Evolutionary conservation across 2,888 invertebrate species (phyloP).

Genomic region (Tiliacea aurago): DNA sequence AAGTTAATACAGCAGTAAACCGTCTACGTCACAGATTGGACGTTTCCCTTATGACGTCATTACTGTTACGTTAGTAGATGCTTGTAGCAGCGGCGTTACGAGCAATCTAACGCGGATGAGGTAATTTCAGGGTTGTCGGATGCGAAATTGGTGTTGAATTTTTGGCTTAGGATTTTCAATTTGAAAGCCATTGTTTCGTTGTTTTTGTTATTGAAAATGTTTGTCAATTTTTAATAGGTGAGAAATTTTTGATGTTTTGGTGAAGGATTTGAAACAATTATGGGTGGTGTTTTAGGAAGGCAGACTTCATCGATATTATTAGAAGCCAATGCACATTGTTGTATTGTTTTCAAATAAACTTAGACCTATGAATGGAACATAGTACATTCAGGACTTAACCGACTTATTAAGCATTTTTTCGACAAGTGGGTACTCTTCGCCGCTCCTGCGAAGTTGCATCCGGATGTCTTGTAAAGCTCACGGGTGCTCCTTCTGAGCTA

Average conservation of each 20-base stretch:
- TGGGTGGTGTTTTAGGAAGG: not conserved
- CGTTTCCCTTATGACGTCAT: slow-evolving; percentile 67
- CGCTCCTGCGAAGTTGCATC: not conserved
- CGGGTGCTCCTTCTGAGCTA: not conserved
- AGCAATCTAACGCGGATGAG: slow-evolving; percentile 67
- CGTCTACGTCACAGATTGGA: slow-evolving; percentile 64
- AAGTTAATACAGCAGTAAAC: slow-evolving; percentile 58
- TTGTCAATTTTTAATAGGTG: slow-evolving; percentile 18
- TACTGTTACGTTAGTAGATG: slow-evolving; percentile 66
- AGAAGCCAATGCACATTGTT: not conserved
- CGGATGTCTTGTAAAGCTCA: not conserved
- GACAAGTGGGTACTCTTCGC: not conserved
- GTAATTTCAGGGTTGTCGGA: slow-evolving; percentile 63
- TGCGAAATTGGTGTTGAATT: slow-evolving; percentile 48
- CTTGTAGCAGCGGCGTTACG: slow-evolving; percentile 63
- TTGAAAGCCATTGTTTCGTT: slow-evolving; percentile 44
- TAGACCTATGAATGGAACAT: not conserved
- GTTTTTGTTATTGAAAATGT: slow-evolving; percentile 30
- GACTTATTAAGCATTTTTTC: not conserved
- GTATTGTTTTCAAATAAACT: not conserved
- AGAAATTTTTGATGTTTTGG: not conserved
- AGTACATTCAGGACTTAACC: not conserved
- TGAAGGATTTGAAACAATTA: not conserved
- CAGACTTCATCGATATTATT: not conserved
- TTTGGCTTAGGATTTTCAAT: slow-evolving; percentile 54